These are phyloP conservation scores for Carpatolechia fugitivella DNA, from an alignment of 2,888 invertebrate species.

Conservation along the genomic window DNA sequence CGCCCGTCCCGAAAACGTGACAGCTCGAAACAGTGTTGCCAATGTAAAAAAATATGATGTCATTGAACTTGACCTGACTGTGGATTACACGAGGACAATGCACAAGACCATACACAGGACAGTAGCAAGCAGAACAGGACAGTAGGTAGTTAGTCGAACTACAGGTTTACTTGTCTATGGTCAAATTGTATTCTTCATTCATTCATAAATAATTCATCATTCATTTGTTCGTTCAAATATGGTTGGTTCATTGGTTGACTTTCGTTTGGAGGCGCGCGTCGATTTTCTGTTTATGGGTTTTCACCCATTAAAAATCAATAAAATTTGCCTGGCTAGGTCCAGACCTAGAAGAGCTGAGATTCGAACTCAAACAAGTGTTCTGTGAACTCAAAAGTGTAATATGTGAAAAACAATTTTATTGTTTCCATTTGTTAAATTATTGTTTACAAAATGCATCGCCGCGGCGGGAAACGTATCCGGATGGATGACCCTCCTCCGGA, in stretches of 20 bases:
- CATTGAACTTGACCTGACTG: background rate
- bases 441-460: constrained; percentile 83
- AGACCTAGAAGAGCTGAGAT: background rate
- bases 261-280: constrained; percentile 7
- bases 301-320: constrained; percentile 2
- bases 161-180: no score
- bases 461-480: constrained; percentile 92
- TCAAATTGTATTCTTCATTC: no score
- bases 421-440: background rate
- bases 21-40: constrained; percentile 21
- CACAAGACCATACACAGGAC: no score
- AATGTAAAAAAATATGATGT: constrained; percentile 1
- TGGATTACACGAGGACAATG: background rate
- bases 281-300: constrained; percentile 1
- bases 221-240: no score
- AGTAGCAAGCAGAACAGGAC: background rate
- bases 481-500: constrained; percentile 96
- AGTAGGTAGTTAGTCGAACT: no score
- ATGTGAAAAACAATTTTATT: background rate
- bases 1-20: constrained; percentile 40
- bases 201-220: no score
- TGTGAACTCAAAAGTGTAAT: no score
- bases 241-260: no score
- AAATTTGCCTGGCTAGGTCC: background rate
- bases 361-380: background rate